Evolutionary conservation across 2,888 invertebrate species (phyloP).

Genomic region (Eupithecia pulchellata): DNA sequence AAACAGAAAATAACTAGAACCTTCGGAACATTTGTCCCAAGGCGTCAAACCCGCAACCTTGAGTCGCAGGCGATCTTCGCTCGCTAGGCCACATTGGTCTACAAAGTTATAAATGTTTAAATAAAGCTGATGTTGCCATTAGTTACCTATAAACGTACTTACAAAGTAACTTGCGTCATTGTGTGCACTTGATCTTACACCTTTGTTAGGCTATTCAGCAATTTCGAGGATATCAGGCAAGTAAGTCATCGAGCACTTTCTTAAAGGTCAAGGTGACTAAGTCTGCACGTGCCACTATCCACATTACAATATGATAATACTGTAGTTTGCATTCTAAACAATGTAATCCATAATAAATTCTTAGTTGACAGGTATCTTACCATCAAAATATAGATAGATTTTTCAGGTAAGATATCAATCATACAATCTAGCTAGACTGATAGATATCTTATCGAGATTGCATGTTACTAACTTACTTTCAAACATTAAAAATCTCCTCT

Average conservation of each 20-base stretch:
- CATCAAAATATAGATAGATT: not conserved
- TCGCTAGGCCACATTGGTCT: too few relatives aligned
- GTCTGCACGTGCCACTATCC: conserved; percentile 1
- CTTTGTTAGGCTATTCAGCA: conserved; percentile 33
- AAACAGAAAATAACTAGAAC: too few relatives aligned
- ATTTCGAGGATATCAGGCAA: conserved; percentile 12
- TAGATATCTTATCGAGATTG: too few relatives aligned
- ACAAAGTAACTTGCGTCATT: conserved; percentile 4
- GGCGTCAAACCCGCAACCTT: too few relatives aligned
- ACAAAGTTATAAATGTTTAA: too few relatives aligned
- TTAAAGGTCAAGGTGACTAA: conserved; percentile 14
- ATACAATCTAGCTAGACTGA: too few relatives aligned
- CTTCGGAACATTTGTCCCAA: too few relatives aligned
- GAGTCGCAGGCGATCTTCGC: too few relatives aligned
- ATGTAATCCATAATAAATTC: not conserved
- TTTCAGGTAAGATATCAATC: too few relatives aligned
- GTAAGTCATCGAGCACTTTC: conserved; percentile 21
- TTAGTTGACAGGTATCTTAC: not conserved
- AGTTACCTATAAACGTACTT: not conserved
- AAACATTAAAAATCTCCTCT: too few relatives aligned
- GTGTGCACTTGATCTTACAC: conserved; percentile 30
- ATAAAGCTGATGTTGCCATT: not conserved
- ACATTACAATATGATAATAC: not conserved
- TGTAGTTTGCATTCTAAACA: not conserved
- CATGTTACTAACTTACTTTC: too few relatives aligned